Percentiles rank a stretch among this genome's conserved stretches.
Evolutionary conservation across 2,888 invertebrate genomes (phyloP).

Genomic region (Vandiemenella viatica): DNA sequence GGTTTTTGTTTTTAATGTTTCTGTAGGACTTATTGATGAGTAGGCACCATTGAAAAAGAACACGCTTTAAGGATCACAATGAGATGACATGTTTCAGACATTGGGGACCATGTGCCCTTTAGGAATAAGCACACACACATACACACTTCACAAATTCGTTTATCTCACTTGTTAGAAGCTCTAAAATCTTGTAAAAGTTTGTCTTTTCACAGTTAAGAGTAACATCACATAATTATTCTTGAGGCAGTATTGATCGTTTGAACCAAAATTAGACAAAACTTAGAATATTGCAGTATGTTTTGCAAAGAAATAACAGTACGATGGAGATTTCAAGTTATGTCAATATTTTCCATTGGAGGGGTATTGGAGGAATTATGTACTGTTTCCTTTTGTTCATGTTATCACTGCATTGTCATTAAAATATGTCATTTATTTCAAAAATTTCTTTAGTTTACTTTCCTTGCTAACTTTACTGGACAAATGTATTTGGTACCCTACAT

Average conservation of each 20-base stretch:
- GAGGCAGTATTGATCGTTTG: conserved; percentile 6
- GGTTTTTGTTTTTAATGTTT: background rate
- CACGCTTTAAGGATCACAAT: conserved; percentile 6
- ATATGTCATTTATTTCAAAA: conserved; percentile 6
- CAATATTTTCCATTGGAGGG: conserved; percentile 4
- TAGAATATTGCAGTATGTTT: conserved; percentile 1
- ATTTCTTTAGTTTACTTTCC: conserved; percentile 1
- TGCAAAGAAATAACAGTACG: conserved; percentile 5
- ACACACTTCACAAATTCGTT: background rate
- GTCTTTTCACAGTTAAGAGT: conserved; percentile 5
- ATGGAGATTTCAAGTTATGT: conserved; percentile 9
- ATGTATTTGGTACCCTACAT: background rate
- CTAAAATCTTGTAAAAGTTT: background rate
- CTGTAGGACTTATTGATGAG: conserved; percentile 6
- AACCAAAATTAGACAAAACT: background rate
- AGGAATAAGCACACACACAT: conserved; percentile 1
- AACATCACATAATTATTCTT: conserved; percentile 5
- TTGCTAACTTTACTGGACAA: conserved; percentile 1
- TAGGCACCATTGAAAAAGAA: conserved; percentile 15
- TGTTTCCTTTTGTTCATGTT: conserved; percentile 1
- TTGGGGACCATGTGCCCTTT: background rate
- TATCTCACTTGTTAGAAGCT: background rate
- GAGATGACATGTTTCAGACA: background rate
- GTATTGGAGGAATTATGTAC: conserved; percentile 1
- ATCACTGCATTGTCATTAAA: conserved; percentile 10